phyloP scores from a whole-genome alignment of 2,888 invertebrate species.

The Listrodromus nycthemerus region DNA sequence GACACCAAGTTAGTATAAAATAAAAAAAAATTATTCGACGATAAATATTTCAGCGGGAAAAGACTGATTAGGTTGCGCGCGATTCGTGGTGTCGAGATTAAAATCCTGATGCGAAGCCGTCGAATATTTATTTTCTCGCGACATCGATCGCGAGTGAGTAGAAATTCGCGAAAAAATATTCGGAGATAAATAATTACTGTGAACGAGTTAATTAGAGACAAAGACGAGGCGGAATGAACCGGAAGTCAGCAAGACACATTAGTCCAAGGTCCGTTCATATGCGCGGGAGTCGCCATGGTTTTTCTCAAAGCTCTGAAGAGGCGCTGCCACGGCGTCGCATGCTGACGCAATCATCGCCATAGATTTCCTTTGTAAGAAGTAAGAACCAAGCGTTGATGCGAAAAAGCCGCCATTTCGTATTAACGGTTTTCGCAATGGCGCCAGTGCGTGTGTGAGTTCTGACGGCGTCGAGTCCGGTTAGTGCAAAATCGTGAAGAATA shows the following conservation, averaged over 20 bases:
- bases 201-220: neutral
- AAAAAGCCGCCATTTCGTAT: neutral
- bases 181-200: neutral
- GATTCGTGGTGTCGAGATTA: too few relatives aligned
- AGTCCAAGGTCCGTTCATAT: neutral
- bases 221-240: neutral
- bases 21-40: neutral
- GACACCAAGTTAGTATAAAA: too few relatives aligned
- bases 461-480: neutral
- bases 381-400: too few relatives aligned
- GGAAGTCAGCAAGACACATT: neutral
- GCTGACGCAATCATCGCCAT: too few relatives aligned
- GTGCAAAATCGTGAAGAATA: neutral
- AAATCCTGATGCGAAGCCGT: too few relatives aligned
- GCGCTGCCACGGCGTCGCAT: too few relatives aligned
- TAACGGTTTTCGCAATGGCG: neutral
- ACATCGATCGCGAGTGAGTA: too few relatives aligned
- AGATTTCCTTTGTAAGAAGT: too few relatives aligned
- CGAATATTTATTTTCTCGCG: neutral
- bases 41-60: neutral
- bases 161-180: neutral
- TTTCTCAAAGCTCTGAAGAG: too few relatives aligned
- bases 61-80: neutral
- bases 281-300: neutral
- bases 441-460: neutral